phyloP scores from a whole-genome alignment of 2,797 vertebrate species.

The Molossus alvarezi region DNA sequence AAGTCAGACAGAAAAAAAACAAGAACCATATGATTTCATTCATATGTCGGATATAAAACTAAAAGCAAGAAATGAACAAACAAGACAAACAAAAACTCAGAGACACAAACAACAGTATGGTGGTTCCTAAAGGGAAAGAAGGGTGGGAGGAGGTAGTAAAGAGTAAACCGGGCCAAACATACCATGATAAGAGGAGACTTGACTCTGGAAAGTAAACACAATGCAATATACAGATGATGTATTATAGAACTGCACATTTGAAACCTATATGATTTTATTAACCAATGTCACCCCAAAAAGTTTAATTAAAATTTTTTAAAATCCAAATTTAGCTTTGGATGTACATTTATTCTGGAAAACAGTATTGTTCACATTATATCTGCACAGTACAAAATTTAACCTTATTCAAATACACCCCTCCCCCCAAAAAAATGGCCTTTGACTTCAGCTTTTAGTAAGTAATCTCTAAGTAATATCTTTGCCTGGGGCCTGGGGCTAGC shows the following conservation, averaged over 20 bases:
- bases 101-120: not conserved
- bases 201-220: not conserved
- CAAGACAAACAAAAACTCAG: not conserved
- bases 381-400: not conserved
- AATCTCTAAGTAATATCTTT: not conserved
- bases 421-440: not conserved
- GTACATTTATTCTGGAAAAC: conserved; percentile 30
- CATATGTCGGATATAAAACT: not conserved
- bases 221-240: not conserved
- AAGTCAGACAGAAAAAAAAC: not conserved
- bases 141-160: not conserved
- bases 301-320: not conserved
- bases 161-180: not conserved
- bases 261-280: not conserved
- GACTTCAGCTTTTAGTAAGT: conserved; percentile 49
- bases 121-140: not conserved
- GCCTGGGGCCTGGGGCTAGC: not conserved
- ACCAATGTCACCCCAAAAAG: not conserved
- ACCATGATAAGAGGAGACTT: not conserved
- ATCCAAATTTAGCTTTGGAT: not conserved
- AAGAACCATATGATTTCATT: not conserved
- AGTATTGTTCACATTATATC: conserved; percentile 22
- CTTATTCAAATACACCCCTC: not conserved
- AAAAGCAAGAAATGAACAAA: not conserved
- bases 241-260: not conserved